These are phyloP conservation scores for Ailurus styani DNA, from an alignment of 2,113 vertebrate species.

Conservation along the genomic window DNA sequence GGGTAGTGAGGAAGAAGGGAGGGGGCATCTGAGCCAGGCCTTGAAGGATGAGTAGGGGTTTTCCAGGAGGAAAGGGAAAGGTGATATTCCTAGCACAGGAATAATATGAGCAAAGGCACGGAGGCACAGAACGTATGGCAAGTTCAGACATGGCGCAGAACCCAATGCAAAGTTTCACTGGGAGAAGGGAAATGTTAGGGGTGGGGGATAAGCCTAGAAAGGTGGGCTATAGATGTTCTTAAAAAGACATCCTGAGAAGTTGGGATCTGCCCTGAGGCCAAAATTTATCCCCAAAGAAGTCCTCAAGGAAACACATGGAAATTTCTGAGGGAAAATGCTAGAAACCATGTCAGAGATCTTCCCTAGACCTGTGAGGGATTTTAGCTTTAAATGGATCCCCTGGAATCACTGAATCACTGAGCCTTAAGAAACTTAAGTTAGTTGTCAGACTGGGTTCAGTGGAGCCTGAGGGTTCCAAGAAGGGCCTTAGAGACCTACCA, in stretches of 20 bases:
- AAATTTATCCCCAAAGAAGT: not conserved
- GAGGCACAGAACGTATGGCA: not conserved
- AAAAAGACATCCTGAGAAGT: not conserved
- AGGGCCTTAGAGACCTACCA: not conserved
- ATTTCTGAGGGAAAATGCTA: conserved; percentile 8
- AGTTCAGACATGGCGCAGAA: accelerated
- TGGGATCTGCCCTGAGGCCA: not conserved
- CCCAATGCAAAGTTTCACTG: too few relatives aligned
- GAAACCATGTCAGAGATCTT: not conserved
- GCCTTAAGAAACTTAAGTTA: not conserved
- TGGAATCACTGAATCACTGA: not conserved
- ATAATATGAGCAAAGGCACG: too few relatives aligned
- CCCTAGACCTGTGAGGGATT: not conserved
- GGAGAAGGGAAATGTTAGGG: not conserved
- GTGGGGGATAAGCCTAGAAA: not conserved
- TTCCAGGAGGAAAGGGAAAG: not conserved
- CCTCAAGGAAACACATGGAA: not conserved
- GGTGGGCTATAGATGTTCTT: not conserved
- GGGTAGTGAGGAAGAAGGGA: not conserved
- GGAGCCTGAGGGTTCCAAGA: not conserved
- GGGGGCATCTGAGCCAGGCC: not conserved
- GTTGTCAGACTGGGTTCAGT: not conserved
- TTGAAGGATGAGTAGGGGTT: not conserved
- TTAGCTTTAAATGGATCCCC: not conserved
- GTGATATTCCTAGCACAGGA: not conserved